Conservation (phyloP, 2,113 vertebrate species). For the Proteles cristata region DNA sequence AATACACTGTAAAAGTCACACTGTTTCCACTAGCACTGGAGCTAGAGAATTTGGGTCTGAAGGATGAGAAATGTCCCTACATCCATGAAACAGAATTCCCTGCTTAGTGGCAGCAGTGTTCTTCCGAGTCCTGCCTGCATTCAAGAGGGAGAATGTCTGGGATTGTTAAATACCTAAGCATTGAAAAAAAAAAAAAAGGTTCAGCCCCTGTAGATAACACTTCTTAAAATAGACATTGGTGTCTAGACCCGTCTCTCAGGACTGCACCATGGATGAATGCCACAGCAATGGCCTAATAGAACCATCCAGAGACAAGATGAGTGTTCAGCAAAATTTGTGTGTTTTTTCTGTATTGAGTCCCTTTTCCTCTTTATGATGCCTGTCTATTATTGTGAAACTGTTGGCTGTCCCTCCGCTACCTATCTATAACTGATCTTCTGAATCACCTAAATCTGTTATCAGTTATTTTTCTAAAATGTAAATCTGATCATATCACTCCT, state of each 20-base stretch:
- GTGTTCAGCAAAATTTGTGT: background rate
- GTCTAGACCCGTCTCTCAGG: background rate
- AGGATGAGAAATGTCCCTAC: background rate
- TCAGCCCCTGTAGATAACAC: background rate
- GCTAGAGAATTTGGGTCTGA: background rate
- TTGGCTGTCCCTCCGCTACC: background rate
- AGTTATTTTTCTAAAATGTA: background rate
- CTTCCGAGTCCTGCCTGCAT: background rate
- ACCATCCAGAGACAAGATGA: background rate
- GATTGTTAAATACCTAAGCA: background rate
- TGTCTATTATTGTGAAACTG: background rate
- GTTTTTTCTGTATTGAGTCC: background rate
- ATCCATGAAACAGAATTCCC: background rate
- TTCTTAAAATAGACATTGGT: background rate
- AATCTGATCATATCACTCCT: background rate
- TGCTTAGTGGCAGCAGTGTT: background rate
- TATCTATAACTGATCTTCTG: background rate
- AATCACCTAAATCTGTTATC: background rate
- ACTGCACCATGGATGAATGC: background rate
- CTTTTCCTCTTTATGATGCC: background rate
- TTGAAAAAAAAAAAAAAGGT: background rate
- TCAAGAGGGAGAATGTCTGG: background rate
- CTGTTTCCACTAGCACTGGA: background rate
- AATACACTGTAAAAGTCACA: background rate
- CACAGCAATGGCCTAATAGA: background rate